Evolutionary conservation across 2,797 vertebrate species (phyloP), one percentile per base, ranked within the genome.

Genomic region (Dromococcyx pavoninus): DNA sequence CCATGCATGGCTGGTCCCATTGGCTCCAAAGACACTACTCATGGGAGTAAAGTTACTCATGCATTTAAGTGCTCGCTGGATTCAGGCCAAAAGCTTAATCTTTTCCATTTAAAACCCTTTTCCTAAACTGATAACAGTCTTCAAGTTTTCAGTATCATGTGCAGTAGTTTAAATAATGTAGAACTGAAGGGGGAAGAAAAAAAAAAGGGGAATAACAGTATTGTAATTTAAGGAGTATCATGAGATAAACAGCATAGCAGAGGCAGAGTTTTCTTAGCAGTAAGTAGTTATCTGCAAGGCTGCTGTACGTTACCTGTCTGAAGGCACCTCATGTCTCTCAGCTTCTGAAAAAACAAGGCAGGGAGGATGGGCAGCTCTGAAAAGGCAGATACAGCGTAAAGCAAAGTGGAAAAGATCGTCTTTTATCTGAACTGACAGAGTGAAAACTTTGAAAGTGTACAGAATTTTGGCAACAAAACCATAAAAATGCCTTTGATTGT

Each of bases 11-110:
- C 80, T 79, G 83, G 21, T 53, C 87, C 94, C 92, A 82, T 46
- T 79, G 94, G 82, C 73, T 73, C 94, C 96, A 95, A 78, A 91
- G 92, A 88, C 95, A 39, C 93, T 96, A 86, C 94, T 97, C 93
- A 93, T 39, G 93, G 93, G 95, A 97, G 95, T 96, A 96, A 95
- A 95, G 89, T 95, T 95, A 94, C 91, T 96, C 92, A 95, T 96
- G 95, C 94, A 94, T 95, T 95, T 95, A 96, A 97, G 95, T 96
- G 96, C 94, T 91, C 43, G 1, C 93, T 97, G 96, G 94, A 94
- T 48, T 69, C 46, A 28, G 50, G 95, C 95, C 96, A 97, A 92
- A 92, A 95, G 94, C 82, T 88, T 96, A 94, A 95, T 95, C 96
- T 97, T 94, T 95, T 93, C 92, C 82, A 95, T 93, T 96, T 94